phyloP scores from a whole-genome alignment of 2,888 invertebrate species.

The Oithona nana region DNA sequence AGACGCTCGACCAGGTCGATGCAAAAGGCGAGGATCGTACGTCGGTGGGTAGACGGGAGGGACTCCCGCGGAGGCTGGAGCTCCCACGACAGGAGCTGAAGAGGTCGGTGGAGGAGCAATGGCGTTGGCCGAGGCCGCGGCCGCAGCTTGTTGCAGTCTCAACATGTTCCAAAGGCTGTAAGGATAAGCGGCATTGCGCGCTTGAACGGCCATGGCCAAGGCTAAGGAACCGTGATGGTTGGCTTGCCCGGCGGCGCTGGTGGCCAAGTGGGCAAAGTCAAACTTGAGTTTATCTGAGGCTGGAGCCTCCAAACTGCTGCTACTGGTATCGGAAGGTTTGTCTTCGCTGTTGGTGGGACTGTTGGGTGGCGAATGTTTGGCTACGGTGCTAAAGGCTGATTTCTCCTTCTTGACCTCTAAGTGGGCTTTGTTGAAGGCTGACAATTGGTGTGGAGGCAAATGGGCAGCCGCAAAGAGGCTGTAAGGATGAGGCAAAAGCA shows the following conservation, averaged over 20 bases:
- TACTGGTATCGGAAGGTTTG: background rate
- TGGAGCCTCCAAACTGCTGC: background rate
- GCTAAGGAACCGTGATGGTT: background rate
- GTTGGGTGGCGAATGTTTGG: background rate
- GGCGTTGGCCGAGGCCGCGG: constrained; percentile 14
- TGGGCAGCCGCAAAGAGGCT: background rate
- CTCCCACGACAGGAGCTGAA: constrained; percentile 15
- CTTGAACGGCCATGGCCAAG: background rate
- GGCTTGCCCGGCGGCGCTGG: background rate
- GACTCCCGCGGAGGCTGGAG: constrained; percentile 1
- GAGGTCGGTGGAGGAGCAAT: constrained; percentile 5
- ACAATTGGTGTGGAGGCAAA: background rate
- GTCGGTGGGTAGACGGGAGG: constrained; percentile 18
- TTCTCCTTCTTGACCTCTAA: background rate
- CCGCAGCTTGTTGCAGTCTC: background rate
- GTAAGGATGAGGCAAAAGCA: background rate
- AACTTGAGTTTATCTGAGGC: background rate
- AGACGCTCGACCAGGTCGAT: constrained; percentile 49
- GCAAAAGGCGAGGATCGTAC: constrained; percentile 37
- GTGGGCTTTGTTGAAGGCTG: background rate
- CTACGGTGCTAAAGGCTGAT: background rate
- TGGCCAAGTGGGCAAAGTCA: constrained; percentile 5
- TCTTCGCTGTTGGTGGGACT: background rate
- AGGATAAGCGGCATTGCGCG: background rate
- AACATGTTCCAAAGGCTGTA: constrained; percentile 11